Evolutionary conservation across 2,888 invertebrate species (phyloP).

Genomic region (Hydropsyche betteni): DNA sequence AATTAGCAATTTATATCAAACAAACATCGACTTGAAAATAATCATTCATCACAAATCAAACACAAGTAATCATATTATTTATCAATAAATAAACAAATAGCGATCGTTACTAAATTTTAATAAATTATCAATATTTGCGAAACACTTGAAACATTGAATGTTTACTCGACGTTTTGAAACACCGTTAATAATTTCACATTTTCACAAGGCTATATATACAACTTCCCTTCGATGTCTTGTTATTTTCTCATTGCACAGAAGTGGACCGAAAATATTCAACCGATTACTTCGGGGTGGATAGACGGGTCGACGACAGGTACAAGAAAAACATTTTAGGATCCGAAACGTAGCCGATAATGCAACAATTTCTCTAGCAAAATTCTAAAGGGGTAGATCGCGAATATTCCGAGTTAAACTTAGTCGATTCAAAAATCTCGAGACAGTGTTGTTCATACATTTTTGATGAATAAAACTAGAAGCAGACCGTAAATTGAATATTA

Average conservation of each 20-base stretch:
- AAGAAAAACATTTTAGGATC: constrained; percentile 18
- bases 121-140: constrained; percentile 9
- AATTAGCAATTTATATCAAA: not conserved
- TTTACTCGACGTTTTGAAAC: not conserved
- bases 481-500: too few species aligned
- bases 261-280: constrained; percentile 17
- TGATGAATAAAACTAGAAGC: too few species aligned
- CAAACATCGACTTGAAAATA: not conserved
- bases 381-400: not conserved
- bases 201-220: not conserved
- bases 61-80: not conserved
- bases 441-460: too few species aligned
- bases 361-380: constrained; percentile 9
- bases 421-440: too few species aligned
- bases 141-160: not conserved
- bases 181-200: not conserved
- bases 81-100: constrained; percentile 1
- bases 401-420: too few species aligned
- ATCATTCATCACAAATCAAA: not conserved
- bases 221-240: not conserved
- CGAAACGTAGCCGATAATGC: constrained; percentile 15
- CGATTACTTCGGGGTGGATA: constrained; percentile 2
- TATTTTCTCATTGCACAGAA: not conserved
- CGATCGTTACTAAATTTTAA: constrained; percentile 2
- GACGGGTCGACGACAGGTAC: constrained; percentile 18